These are phyloP conservation scores for Pandemis heparana DNA, from an alignment of 2,888 invertebrate genomes.

Conservation along the genomic window DNA sequence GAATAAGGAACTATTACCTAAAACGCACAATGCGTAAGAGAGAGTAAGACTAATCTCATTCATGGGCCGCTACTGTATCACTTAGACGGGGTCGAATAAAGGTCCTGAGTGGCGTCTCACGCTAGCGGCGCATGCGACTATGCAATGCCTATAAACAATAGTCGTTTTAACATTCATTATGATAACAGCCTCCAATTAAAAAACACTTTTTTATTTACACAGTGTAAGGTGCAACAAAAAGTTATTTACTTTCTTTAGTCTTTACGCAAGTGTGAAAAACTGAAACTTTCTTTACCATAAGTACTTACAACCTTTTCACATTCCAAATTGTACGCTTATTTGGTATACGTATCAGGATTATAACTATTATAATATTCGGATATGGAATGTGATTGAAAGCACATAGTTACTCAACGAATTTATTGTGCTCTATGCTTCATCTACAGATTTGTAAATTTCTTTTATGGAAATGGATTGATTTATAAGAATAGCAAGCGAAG, in stretches of 20 bases:
- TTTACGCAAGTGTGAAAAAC: background rate
- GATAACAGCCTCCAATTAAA: constrained; percentile 61
- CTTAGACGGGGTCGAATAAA: background rate
- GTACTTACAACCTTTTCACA: background rate
- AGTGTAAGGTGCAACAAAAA: background rate
- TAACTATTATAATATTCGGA: too few species aligned
- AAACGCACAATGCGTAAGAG: background rate
- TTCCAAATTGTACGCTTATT: background rate
- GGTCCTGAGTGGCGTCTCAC: constrained; percentile 46
- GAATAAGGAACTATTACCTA: too few species aligned
- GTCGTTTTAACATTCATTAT: constrained; percentile 53
- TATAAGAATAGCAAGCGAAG: constrained; percentile 10
- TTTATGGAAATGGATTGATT: background rate
- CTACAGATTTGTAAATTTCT: background rate
- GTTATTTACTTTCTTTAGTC: background rate
- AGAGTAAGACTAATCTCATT: background rate
- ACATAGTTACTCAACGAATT: too few species aligned
- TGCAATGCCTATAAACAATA: constrained; percentile 42
- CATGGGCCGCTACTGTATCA: background rate
- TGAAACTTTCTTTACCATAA: background rate
- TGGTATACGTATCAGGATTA: too few species aligned
- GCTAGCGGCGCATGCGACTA: constrained; percentile 54
- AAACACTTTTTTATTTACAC: constrained; percentile 47
- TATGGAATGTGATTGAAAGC: too few species aligned
- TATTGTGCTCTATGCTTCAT: too few species aligned